Conservation (phyloP, 2,113 vertebrate genomes). For the Typhlomys cinereus region DNA sequence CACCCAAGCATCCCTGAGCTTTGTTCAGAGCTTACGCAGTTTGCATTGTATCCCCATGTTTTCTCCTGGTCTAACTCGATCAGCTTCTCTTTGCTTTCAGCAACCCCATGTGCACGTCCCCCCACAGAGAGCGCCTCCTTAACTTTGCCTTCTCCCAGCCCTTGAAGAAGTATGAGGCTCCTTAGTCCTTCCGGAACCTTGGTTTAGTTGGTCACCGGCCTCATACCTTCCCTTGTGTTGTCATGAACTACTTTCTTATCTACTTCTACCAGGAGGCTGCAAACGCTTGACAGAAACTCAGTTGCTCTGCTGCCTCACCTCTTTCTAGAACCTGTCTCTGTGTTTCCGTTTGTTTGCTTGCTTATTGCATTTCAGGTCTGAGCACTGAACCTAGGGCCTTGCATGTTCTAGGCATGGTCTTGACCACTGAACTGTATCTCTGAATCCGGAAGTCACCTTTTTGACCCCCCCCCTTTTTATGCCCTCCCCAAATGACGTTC, state of each 20-base stretch:
- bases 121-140: too few relatives aligned
- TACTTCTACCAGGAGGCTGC: not conserved
- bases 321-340: not conserved
- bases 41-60: rapidly evolving
- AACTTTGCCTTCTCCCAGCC: rapidly evolving
- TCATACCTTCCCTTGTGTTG: not conserved
- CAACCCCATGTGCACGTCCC: not conserved
- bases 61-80: not conserved
- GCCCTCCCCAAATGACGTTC: too few relatives aligned
- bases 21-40: not conserved
- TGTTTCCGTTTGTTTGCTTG: too few relatives aligned
- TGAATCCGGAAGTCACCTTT: not conserved
- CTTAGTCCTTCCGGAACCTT: not conserved
- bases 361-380: too few relatives aligned
- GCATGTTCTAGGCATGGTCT: too few relatives aligned
- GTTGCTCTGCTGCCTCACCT: not conserved
- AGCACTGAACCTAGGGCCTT: too few relatives aligned
- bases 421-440: not conserved
- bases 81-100: not conserved
- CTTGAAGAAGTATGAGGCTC: not conserved
- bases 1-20: not conserved
- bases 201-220: not conserved
- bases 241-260: not conserved
- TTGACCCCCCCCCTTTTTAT: not conserved
- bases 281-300: not conserved